phyloP scores from a whole-genome alignment of 2,113 vertebrate genomes.

The Corythornis madagascariensis region DNA sequence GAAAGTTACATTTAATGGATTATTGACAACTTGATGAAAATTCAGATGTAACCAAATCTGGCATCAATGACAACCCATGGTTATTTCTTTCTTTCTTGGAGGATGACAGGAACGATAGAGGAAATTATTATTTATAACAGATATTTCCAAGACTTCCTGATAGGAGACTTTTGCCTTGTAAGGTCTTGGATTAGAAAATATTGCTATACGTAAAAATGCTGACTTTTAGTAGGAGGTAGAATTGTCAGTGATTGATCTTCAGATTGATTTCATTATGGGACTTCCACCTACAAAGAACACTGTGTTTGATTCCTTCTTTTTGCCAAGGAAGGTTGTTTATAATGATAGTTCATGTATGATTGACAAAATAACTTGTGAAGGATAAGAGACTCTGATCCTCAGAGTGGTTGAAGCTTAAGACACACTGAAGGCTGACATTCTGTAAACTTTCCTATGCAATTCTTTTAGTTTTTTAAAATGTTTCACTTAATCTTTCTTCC shows the following conservation, averaged over 20 bases:
- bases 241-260: not conserved
- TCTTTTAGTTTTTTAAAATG: not conserved
- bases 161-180: not conserved
- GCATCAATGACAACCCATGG: not conserved
- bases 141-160: not conserved
- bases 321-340: not conserved
- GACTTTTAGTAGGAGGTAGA: not conserved
- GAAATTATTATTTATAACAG: not conserved
- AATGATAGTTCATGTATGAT: not conserved
- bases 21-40: not conserved
- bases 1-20: not conserved
- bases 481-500: not conserved
- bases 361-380: not conserved
- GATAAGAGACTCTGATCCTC: not conserved
- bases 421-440: not conserved
- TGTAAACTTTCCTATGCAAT: not conserved
- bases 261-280: not conserved
- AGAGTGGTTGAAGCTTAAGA: not conserved
- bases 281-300: not conserved
- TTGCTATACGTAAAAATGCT: not conserved
- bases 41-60: not conserved
- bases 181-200: not conserved
- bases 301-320: not conserved
- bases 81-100: not conserved
- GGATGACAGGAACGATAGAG: not conserved